These are phyloP conservation scores for Clusia tigrina DNA, from an alignment of 2,888 invertebrate species.

Conservation along the genomic window DNA sequence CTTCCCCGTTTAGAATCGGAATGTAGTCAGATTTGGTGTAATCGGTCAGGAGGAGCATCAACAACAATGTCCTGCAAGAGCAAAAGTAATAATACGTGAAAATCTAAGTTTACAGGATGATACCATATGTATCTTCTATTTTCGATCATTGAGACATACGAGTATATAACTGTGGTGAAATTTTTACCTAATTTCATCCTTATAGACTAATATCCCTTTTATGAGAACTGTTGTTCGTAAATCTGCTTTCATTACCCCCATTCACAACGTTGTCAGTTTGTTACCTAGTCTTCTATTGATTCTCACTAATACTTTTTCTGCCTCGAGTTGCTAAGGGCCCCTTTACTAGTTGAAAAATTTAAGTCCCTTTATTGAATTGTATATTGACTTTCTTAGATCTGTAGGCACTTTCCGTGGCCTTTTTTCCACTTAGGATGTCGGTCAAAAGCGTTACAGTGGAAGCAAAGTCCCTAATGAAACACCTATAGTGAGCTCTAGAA, in stretches of 20 bases:
- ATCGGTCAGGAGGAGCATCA: neutral
- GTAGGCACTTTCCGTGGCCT: too few species aligned
- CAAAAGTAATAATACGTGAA: neutral
- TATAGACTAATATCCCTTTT: conserved; percentile 20
- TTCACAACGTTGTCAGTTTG: conserved; percentile 9
- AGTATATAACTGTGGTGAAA: conserved; percentile 6
- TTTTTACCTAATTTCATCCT: conserved; percentile 13
- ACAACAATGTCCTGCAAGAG: too few species aligned
- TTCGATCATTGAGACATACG: too few species aligned
- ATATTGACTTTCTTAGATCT: too few species aligned
- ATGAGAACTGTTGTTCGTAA: conserved; percentile 16
- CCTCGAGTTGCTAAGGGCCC: too few species aligned
- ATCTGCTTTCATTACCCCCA: conserved; percentile 19
- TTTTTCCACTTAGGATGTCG: too few species aligned
- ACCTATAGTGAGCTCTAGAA: too few species aligned
- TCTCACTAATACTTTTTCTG: too few species aligned
- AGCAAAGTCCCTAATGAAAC: too few species aligned
- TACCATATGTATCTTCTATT: neutral
- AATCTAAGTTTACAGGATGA: neutral
- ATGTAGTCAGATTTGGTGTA: neutral
- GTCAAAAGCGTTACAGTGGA: too few species aligned
- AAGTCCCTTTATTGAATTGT: too few species aligned
- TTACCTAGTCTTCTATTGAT: conserved; percentile 18
- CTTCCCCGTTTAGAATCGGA: neutral
- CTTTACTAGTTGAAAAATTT: too few species aligned